Conservation (phyloP, 2,888 invertebrate species). For the Lucinisca nassula region DNA sequence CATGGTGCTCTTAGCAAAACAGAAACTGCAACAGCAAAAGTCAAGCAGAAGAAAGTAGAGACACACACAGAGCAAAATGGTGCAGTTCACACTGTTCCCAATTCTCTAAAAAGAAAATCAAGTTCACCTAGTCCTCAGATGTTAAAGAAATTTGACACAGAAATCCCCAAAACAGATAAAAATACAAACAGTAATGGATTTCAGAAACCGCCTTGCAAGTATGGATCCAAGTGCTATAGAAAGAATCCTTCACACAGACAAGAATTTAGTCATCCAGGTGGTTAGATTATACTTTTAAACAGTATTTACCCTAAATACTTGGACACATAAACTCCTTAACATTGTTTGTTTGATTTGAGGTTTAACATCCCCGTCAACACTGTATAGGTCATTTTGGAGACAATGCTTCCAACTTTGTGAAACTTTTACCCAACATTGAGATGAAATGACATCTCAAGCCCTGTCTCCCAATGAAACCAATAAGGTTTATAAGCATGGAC, state of each 20-base stretch:
- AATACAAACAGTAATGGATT: constrained; percentile 27
- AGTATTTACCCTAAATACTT: no score
- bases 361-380: no score
- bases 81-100: not conserved
- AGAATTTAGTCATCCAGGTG: constrained; percentile 92
- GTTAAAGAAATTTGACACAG: constrained; percentile 63
- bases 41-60: not conserved
- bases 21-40: not conserved
- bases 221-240: constrained; percentile 94
- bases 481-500: no score
- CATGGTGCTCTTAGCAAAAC: not conserved
- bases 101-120: not conserved
- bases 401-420: no score
- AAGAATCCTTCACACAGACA: constrained; percentile 95
- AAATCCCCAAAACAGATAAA: constrained; percentile 38
- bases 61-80: not conserved
- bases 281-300: no score
- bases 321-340: no score
- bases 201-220: constrained; percentile 90
- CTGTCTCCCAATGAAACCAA: no score
- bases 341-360: no score
- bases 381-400: no score
- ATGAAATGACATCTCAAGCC: no score
- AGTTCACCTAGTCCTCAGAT: constrained; percentile 34
- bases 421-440: no score